Conservation (phyloP, 2,797 vertebrate species). For the Peromyscus attwateri region DNA sequence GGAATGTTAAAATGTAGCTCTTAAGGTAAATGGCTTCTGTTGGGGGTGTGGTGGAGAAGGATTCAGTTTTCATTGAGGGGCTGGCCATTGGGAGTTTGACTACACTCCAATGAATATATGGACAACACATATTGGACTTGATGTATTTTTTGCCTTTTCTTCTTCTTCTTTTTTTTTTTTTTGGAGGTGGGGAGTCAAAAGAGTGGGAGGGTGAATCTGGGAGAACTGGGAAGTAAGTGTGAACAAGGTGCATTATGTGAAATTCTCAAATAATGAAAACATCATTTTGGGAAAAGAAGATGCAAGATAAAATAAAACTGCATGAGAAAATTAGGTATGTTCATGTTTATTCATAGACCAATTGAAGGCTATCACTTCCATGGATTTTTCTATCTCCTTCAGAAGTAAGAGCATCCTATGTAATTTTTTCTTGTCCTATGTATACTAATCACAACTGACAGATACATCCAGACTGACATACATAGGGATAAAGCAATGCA, state of each 20-base stretch:
- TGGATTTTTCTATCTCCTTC: neutral
- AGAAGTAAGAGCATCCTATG: neutral
- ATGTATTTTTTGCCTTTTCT: neutral
- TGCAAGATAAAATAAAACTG: neutral
- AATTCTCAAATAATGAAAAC: neutral
- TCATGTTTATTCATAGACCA: neutral
- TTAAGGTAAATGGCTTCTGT: no score
- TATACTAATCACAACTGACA: conserved; percentile 1
- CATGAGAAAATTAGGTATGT: neutral
- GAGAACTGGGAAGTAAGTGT: neutral
- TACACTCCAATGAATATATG: neutral
- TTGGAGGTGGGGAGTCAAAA: neutral
- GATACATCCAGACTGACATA: neutral
- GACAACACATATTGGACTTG: neutral
- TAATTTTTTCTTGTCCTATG: neutral
- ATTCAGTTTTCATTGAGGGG: neutral
- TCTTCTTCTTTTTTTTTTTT: neutral
- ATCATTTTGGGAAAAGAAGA: neutral
- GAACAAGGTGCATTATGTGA: neutral
- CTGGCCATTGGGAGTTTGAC: neutral
- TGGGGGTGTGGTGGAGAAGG: neutral
- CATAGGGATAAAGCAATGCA: neutral
- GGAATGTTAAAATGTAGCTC: neutral
- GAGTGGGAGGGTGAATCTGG: neutral
- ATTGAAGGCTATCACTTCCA: neutral